Conservation (phyloP, 1,140 invertebrate genomes). For the Atta colombica region DNA sequence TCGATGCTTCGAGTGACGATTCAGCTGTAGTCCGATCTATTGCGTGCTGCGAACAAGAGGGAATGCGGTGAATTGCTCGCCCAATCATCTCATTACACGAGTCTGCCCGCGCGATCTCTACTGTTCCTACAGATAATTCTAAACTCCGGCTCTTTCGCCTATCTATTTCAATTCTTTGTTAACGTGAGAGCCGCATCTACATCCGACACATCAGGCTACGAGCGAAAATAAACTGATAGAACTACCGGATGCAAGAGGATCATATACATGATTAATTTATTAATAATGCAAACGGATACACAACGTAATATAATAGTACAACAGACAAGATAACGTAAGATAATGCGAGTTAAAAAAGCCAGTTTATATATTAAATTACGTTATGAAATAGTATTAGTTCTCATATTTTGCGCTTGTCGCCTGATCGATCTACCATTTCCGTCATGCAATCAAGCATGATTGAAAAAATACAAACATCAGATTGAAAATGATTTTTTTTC, state of each 20-base stretch:
- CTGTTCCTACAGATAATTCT: slow-evolving; percentile 43
- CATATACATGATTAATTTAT: neutral
- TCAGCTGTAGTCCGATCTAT: slow-evolving; percentile 44
- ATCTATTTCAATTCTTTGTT: slow-evolving; percentile 47
- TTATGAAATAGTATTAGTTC: neutral
- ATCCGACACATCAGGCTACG: neutral
- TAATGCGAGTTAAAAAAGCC: neutral
- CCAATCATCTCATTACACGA: slow-evolving; percentile 80
- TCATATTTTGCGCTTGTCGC: neutral
- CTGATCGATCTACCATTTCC: neutral
- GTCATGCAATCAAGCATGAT: neutral
- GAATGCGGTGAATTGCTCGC: slow-evolving; percentile 71
- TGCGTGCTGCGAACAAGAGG: slow-evolving; percentile 72
- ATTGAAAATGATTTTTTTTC: slow-evolving; percentile 23
- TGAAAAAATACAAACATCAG: neutral
- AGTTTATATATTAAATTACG: slow-evolving; percentile 13
- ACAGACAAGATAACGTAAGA: neutral
- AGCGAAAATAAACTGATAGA: slow-evolving; percentile 7
- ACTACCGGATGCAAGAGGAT: neutral
- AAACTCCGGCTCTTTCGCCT: slow-evolving; percentile 51
- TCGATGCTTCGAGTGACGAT: slow-evolving; percentile 53
- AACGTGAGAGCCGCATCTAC: neutral
- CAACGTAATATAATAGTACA: neutral
- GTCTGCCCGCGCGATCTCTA: slow-evolving; percentile 48
- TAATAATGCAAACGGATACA: neutral